A percentile compares a stretch with the other conserved stretches of the same genome.
Conservation (phyloP, 2,888 invertebrate species). For the Aphidoletes aphidimyza region DNA sequence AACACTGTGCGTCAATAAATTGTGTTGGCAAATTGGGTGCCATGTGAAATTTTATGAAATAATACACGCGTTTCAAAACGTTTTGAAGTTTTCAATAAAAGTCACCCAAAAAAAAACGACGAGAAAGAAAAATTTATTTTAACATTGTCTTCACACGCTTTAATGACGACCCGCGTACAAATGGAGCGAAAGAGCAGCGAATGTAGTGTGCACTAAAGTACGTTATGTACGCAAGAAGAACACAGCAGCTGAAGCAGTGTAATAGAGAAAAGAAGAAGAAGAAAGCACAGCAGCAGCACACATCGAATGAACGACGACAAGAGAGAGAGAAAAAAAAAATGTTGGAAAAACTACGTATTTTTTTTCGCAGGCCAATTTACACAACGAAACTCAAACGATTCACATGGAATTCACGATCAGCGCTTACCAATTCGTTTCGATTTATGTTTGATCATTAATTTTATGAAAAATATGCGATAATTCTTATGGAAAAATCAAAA, state of each 20-base stretch:
- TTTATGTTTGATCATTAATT: neutral
- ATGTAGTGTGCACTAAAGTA: constrained; percentile 24
- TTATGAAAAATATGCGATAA: neutral
- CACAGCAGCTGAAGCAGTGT: constrained; percentile 41
- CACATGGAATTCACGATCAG: constrained; percentile 5
- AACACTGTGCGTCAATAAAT: neutral
- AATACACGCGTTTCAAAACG: neutral
- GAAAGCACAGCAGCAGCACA: neutral
- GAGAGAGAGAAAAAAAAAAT: neutral
- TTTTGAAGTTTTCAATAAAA: too few relatives aligned
- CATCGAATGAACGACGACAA: neutral
- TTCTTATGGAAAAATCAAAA: constrained; percentile 23
- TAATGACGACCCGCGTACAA: constrained; percentile 52
- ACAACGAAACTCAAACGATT: neutral
- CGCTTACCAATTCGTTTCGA: constrained; percentile 5
- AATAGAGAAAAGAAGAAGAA: constrained; percentile 25
- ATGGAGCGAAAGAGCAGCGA: constrained; percentile 4
- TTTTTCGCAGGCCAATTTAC: constrained; percentile 1
- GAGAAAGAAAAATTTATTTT: neutral
- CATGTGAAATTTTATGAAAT: neutral
- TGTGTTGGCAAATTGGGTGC: neutral
- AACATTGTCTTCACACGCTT: constrained; percentile 49
- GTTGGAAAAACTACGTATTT: constrained; percentile 24
- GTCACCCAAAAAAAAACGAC: neutral
- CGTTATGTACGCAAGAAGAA: constrained; percentile 43